Evolutionary conservation across 1,140 invertebrate genomes (phyloP).

Genomic region (Alviniconcha marisindica): DNA sequence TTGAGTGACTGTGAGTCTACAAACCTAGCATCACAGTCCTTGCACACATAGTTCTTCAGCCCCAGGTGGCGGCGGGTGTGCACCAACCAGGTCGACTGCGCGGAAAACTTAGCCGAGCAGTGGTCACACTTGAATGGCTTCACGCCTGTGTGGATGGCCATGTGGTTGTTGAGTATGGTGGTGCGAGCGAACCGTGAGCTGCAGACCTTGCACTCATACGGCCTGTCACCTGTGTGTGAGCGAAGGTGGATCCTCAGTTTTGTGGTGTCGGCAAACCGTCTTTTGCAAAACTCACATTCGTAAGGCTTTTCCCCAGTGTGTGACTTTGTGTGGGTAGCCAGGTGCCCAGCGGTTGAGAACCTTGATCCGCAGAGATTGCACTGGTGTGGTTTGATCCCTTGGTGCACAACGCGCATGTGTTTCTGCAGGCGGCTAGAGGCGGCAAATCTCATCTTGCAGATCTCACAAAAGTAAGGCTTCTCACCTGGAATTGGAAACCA

Average conservation of each 20-base stretch:
- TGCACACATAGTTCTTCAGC: conserved; percentile 70
- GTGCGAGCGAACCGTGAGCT: conserved; percentile 45
- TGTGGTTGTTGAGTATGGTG: conserved; percentile 85
- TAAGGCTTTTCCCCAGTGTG: conserved; percentile 32
- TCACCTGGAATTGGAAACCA: conserved; percentile 5
- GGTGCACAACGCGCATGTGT: conserved; percentile 42
- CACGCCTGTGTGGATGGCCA: conserved; percentile 94
- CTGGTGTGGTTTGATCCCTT: conserved; percentile 82
- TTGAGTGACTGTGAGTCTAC: conserved; percentile 90
- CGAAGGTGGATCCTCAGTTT: conserved; percentile 77
- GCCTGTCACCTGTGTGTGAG: conserved; percentile 34
- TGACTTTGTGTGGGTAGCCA: conserved; percentile 79
- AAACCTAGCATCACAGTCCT: neutral
- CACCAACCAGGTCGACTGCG: conserved; percentile 77
- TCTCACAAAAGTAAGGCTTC: conserved; percentile 20
- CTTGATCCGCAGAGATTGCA: conserved; percentile 89
- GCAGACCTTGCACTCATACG: conserved; percentile 33
- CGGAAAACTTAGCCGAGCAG: conserved; percentile 96
- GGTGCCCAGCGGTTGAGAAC: conserved; percentile 92
- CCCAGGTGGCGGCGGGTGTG: conserved; percentile 50
- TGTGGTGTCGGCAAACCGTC: conserved; percentile 80
- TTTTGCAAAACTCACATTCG: conserved; percentile 33
- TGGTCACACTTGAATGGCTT: conserved; percentile 98
- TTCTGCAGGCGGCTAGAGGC: conserved; percentile 28
- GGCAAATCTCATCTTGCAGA: conserved; percentile 12